Evolutionary conservation across 2,888 invertebrate genomes (phyloP).

Genomic region (Clanis bilineata): DNA sequence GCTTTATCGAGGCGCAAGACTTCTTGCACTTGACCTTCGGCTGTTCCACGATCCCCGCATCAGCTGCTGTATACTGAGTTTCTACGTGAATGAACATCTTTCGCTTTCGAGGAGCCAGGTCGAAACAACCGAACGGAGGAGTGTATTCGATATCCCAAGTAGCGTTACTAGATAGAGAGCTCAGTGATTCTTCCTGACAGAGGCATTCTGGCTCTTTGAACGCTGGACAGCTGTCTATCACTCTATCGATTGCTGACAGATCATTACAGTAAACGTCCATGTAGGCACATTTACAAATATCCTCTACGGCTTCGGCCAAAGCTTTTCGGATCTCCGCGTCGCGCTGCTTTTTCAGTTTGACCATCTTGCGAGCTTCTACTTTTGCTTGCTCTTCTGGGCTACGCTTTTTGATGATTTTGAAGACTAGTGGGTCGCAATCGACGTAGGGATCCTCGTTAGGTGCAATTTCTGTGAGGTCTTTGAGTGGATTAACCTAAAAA

Average conservation of each 20-base stretch:
- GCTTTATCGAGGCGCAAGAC: conserved; percentile 46
- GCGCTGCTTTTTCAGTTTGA: conserved; percentile 78
- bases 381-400: conserved; percentile 79
- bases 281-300: conserved; percentile 77
- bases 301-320: conserved; percentile 69
- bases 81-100: conserved; percentile 80
- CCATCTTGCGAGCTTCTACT: conserved; percentile 77
- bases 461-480: conserved; percentile 80
- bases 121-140: conserved; percentile 86
- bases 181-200: conserved; percentile 65
- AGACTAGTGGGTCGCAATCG: conserved; percentile 85
- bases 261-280: conserved; percentile 78
- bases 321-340: conserved; percentile 77
- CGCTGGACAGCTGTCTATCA: conserved; percentile 70
- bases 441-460: conserved; percentile 86
- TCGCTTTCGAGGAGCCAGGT: conserved; percentile 77
- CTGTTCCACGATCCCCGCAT: conserved; percentile 66
- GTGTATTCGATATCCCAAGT: conserved; percentile 88
- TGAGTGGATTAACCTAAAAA: conserved; percentile 83
- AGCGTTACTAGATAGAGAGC: conserved; percentile 80
- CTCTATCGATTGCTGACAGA: conserved; percentile 66
- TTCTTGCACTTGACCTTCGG: conserved; percentile 50
- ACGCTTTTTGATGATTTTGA: conserved; percentile 84
- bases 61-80: conserved; percentile 83
- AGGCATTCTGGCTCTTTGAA: conserved; percentile 72